Base-by-base conservation (phyloP, 2,888 invertebrate genomes). In the Dugesia japonica region DNA sequence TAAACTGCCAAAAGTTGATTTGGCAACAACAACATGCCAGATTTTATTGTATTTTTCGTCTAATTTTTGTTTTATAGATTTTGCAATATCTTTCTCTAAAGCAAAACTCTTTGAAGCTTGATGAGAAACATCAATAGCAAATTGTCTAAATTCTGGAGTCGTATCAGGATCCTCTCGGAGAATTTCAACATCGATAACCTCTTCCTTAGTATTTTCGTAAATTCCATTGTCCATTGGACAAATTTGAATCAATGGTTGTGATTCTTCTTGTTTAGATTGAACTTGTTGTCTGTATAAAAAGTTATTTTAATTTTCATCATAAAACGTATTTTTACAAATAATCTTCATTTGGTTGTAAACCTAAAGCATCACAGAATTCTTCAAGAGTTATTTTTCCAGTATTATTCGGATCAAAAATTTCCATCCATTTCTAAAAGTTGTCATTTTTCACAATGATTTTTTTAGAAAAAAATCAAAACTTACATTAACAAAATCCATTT, bases 291-390 rank as follows among this genome's bases (percentile, higher is more conserved):
- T 56, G 23, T 7, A 31, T 7, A 31, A n/a, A 31, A 31, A 31
- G 31, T 31, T 56, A 56, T 56, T 56, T 7, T 56, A 9, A 13
- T 4, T 56, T 56, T 56, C 23, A 9, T 56, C 23, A 31, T 7
- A 7, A 31, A 7, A 7, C 7, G 31, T 31, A 31, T 7, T n/a
- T n/a, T 56, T 56, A 56, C 56, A 56, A 56, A 56, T 56, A 56
- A 56, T 56, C 56, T 20, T 56, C 56, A n/a, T 56, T 56, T n/a
- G 56, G 56, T 56, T 56, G 56, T 20, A 56, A 23, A 13, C 56
- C 56, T 56, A 56, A n/a, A 56, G 56, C 56, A 23, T 56, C 56
- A 56, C 56, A 56, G 17, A 56, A 56, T 56, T 56, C 56, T n/a
- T 56, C 56, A 1, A 56, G n/a, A 20, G 56, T 56, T n/a, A 56